Conservation (phyloP, 2,888 invertebrate genomes). For the Zelleria hepariella region DNA sequence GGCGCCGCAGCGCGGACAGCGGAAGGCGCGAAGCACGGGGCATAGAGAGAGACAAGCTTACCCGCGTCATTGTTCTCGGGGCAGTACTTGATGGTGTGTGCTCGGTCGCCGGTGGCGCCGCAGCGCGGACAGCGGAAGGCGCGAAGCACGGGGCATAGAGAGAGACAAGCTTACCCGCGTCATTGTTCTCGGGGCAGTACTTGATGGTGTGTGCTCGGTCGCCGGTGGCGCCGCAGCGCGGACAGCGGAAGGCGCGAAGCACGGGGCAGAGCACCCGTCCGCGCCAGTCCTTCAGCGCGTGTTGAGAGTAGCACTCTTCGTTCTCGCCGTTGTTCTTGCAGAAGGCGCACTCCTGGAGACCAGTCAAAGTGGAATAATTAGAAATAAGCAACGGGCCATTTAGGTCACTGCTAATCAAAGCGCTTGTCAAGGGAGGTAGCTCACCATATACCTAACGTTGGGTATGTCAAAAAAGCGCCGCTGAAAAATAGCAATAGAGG, state of each 20-base stretch:
- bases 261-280: conserved; percentile 81
- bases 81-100: too few relatives aligned
- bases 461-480: too few relatives aligned
- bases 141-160: too few relatives aligned
- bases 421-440: too few relatives aligned
- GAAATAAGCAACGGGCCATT: neutral
- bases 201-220: conserved; percentile 78
- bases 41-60: too few relatives aligned
- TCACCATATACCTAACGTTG: too few relatives aligned
- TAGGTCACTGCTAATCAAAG: too few relatives aligned
- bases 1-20: too few relatives aligned
- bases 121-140: too few relatives aligned
- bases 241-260: conserved; percentile 79
- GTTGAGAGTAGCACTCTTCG: conserved; percentile 74
- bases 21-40: too few relatives aligned
- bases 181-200: conserved; percentile 44
- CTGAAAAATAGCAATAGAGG: neutral
- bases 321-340: conserved; percentile 84
- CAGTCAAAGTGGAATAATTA: conserved; percentile 2
- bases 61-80: too few relatives aligned
- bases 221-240: conserved; percentile 79
- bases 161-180: conserved; percentile 28
- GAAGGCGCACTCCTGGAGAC: conserved; percentile 77
- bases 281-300: conserved; percentile 76
- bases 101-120: too few relatives aligned